Evolutionary conservation across 2,888 invertebrate genomes (phyloP), one percentile per base, ranked within the genome.

Genomic region (Nomada flava): DNA sequence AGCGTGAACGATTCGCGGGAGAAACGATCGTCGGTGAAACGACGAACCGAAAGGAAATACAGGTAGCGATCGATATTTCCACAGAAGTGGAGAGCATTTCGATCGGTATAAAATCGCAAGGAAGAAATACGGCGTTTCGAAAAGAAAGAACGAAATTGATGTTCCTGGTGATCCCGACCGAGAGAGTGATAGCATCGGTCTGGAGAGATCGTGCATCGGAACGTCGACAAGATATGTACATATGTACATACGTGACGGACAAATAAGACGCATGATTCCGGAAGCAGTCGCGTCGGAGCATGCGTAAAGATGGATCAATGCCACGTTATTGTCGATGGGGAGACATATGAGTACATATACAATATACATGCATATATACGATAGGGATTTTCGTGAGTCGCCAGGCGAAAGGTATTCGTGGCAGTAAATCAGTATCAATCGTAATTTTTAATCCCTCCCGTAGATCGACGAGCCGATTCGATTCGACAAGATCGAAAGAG

Each of bases 371-470:
- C 2, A 79, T 79, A 80, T 82, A 76, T 59, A 80, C 70, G 79
- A 77, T 65, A 83, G 79, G 84, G 88, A 90, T 89, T 89, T 88
- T 88, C 81, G 75, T 86, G 76, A 77, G 69, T 68, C 55, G 64
- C 55, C 71, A 72, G 73, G 68, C 62, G 68, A 67, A 71, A 72
- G 72, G 63, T 57, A 68, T 74, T 73, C 36, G 79, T 44, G 79
- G 68, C 82, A 82, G 79, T 90, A 89, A 91, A 91, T 91, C 91
- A 91, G 89, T 83, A 89, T 89, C 90, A 89, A 90, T 91, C 89
- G 91, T 91, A 89, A 92, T 91, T 91, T 91, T 91, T 90, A 89
- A 91, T 92, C 89, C 88, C 74, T 36, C 68, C 53, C 82, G 67
- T 83, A 82, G 84, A 89, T 90, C 89, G 88, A 82, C 83, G 78